Percentiles rank a stretch among this genome's conserved stretches.
Evolutionary conservation across 2,113 vertebrate genomes (phyloP).

Genomic region (Podilymbus podiceps): DNA sequence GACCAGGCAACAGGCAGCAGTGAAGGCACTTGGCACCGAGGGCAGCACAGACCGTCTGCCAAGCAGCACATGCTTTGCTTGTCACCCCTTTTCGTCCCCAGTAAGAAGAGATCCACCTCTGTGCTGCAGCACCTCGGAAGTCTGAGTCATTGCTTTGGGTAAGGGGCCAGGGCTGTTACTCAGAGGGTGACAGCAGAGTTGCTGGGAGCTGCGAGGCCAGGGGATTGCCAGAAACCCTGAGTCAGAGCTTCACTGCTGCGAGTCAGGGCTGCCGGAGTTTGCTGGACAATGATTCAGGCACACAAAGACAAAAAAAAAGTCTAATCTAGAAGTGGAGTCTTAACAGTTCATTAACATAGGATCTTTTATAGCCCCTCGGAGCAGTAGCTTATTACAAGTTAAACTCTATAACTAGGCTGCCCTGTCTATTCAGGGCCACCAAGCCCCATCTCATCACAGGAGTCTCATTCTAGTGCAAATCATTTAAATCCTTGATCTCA

Average conservation of each 20-base stretch:
- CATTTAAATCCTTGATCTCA: slow-evolving; percentile 37
- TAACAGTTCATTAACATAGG: neutral
- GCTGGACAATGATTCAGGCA: neutral
- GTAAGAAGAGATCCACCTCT: neutral
- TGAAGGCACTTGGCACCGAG: rapidly evolving
- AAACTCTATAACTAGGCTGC: neutral
- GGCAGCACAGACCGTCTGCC: neutral
- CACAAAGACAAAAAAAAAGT: neutral
- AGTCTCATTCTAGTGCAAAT: slow-evolving; percentile 31
- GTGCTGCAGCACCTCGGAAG: neutral
- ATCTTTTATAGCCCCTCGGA: neutral
- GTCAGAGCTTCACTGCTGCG: neutral
- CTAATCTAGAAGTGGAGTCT: neutral
- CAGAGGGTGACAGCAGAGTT: slow-evolving; percentile 32
- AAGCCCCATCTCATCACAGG: neutral
- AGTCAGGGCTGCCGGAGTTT: neutral
- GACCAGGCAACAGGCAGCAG: neutral
- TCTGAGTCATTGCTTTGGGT: slow-evolving; percentile 19
- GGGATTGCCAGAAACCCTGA: slow-evolving; percentile 28
- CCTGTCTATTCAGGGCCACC: neutral
- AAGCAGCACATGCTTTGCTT: neutral
- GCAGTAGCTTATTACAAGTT: neutral
- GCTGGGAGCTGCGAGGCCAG: neutral
- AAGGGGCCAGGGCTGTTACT: slow-evolving; percentile 41
- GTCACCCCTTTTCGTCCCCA: neutral